Evolutionary conservation across 92 coral and sea anemone species (phyloP).

Genomic region (Diadumene lineata): DNA sequence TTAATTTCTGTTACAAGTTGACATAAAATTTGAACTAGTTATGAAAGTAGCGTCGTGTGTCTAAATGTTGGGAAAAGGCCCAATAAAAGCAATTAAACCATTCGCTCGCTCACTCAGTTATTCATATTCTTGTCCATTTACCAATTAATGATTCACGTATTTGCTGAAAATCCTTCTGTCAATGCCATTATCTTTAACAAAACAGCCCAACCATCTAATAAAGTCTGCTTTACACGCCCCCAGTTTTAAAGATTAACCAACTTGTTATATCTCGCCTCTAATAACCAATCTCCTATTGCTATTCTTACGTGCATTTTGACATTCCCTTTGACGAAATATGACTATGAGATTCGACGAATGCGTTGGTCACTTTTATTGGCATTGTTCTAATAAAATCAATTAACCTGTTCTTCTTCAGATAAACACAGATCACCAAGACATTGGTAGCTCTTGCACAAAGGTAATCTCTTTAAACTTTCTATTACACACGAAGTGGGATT

Average conservation of each 20-base stretch:
- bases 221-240: not conserved
- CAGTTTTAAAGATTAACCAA: not conserved
- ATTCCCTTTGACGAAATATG: not conserved
- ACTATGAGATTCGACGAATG: too few relatives aligned
- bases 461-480: not conserved
- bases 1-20: too few relatives aligned
- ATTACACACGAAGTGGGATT: not conserved
- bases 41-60: not conserved
- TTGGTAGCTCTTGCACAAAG: not conserved
- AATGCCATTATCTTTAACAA: not conserved
- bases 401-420: not conserved
- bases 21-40: not conserved
- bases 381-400: not conserved
- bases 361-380: not conserved
- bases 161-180: not conserved
- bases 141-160: not conserved
- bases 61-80: not conserved
- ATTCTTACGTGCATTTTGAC: not conserved
- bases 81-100: not conserved
- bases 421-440: not conserved
- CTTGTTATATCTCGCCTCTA: not conserved
- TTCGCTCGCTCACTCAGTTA: not conserved
- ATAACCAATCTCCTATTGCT: not conserved
- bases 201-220: not conserved
- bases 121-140: not conserved